Percentiles rank a stretch among this genome's conserved stretches.
Conservation (phyloP, 2,888 invertebrate genomes). For the Andrena haemorrhoa region DNA sequence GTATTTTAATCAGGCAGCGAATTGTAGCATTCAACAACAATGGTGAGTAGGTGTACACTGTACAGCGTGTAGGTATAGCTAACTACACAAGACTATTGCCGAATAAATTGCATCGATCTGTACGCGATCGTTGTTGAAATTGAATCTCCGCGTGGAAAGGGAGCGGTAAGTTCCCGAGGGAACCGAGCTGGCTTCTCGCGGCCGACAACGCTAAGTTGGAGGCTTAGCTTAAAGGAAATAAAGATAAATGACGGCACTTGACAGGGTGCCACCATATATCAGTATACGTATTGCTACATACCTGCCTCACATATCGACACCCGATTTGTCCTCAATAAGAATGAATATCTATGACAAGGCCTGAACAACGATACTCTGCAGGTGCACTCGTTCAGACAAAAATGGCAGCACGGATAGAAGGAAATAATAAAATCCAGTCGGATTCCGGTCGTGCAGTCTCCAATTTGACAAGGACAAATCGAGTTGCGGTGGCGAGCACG, state of each 20-base stretch:
- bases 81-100: too few relatives aligned
- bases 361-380: too few relatives aligned
- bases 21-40: too few relatives aligned
- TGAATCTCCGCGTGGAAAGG: slow-evolving; percentile 45
- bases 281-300: too few relatives aligned
- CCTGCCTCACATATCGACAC: slow-evolving; percentile 38
- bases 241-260: slow-evolving; percentile 72
- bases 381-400: too few relatives aligned
- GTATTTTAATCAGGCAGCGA: too few relatives aligned
- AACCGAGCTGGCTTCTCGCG: too few relatives aligned
- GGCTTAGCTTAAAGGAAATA: slow-evolving; percentile 70
- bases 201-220: slow-evolving; percentile 64
- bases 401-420: too few relatives aligned
- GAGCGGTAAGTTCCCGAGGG: slow-evolving; percentile 40
- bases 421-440: slow-evolving; percentile 1
- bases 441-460: slow-evolving; percentile 21
- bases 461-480: slow-evolving; percentile 59
- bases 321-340: slow-evolving; percentile 56
- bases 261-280: slow-evolving; percentile 57
- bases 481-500: slow-evolving; percentile 9
- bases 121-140: slow-evolving; percentile 48
- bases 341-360: slow-evolving; percentile 4
- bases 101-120: too few relatives aligned
- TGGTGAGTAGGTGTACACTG: too few relatives aligned
- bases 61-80: too few relatives aligned